Conservation (phyloP, 2,113 vertebrate species). For the Tachuris rubrigastra region DNA sequence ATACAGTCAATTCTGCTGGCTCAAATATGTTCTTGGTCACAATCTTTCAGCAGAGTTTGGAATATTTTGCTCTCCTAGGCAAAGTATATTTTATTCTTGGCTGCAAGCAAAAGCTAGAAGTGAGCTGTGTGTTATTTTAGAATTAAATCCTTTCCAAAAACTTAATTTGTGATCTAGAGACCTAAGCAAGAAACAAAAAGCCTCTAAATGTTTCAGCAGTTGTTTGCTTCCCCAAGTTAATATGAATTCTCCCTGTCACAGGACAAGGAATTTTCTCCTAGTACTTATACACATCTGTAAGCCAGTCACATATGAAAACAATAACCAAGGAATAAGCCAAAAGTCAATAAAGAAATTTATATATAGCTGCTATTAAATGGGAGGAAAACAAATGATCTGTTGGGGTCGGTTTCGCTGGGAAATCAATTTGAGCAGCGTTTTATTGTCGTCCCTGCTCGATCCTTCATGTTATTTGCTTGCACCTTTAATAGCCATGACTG, state of each 20-base stretch:
- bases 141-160: neutral
- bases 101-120: neutral
- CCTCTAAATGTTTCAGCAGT: constrained; percentile 19
- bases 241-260: neutral
- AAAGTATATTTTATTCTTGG: neutral
- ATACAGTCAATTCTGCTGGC: neutral
- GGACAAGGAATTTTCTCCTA: neutral
- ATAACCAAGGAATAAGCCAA: constrained; percentile 32
- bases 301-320: constrained; percentile 57
- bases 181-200: neutral
- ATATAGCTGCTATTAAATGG: constrained; percentile 56
- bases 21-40: neutral
- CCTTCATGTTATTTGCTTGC: constrained; percentile 46
- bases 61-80: neutral
- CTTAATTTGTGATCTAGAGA: neutral
- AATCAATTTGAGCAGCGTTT: constrained; percentile 48
- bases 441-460: constrained; percentile 31
- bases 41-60: neutral
- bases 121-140: neutral
- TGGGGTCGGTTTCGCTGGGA: constrained; percentile 41
- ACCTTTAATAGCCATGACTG: constrained; percentile 31
- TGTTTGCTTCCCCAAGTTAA: neutral
- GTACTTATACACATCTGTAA: neutral
- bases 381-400: constrained; percentile 46
- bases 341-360: constrained; percentile 62